Conservation (phyloP, 2,888 invertebrate species). For the Pachydiplax longipennis region DNA sequence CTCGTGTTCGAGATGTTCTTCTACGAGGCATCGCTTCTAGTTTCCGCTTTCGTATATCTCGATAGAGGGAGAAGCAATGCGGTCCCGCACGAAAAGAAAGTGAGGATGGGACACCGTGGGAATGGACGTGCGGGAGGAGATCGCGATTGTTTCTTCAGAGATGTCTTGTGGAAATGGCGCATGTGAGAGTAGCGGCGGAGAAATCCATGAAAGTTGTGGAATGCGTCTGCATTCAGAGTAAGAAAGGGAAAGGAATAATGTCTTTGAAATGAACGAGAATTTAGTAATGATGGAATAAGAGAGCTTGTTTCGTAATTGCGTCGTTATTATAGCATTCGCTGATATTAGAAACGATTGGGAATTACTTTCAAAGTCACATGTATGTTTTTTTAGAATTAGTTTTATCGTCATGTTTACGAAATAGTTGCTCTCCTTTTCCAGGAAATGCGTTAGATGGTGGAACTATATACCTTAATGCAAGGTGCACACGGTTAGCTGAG, state of each 20-base stretch:
- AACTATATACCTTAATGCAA: too few species aligned
- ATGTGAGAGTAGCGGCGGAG: not conserved
- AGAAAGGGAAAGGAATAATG: not conserved
- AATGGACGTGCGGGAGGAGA: not conserved
- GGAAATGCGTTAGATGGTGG: too few species aligned
- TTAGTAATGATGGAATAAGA: not conserved
- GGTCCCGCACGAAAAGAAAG: not conserved
- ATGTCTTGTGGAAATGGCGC: not conserved
- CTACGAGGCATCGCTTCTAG: not conserved
- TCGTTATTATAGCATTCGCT: not conserved
- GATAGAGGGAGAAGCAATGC: not conserved
- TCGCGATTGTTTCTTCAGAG: not conserved
- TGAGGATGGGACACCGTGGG: not conserved
- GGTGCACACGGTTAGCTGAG: too few species aligned
- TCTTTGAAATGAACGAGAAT: not conserved
- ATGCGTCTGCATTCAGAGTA: not conserved
- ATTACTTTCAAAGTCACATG: not conserved
- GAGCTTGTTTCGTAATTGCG: not conserved
- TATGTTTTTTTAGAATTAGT: too few species aligned
- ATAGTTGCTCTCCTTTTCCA: too few species aligned
- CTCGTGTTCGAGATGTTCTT: not conserved
- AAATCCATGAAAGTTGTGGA: not conserved
- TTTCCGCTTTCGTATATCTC: not conserved
- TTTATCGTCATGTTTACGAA: too few species aligned
- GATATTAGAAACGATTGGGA: not conserved